Evolutionary conservation across 2,797 vertebrate genomes (phyloP), one percentile per base, ranked within the genome.

Genomic region (Apogon talboti): DNA sequence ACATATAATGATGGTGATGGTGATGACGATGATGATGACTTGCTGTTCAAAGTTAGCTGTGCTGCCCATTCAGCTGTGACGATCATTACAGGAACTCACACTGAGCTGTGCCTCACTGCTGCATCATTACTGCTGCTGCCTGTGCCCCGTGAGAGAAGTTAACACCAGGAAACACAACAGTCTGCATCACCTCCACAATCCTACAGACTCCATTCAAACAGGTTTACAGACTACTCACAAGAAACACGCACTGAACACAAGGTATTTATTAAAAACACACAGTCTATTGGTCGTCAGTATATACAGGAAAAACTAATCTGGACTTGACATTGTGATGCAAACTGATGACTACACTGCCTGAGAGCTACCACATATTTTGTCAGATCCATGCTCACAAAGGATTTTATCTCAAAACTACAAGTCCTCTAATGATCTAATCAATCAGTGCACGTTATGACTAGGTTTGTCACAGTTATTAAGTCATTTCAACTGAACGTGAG

Each of bases 111-210:
- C 50, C 77, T 75, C 76, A 71, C 84, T 81, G 82, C 89, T 85
- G 87, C 76, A 24, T 66, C 71, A 60, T 74, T 64, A 55, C 70
- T 74, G 74, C 79, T 76, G 78, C 82, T 41, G 74, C 79, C 82
- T 81, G 79, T 83, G 77, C 76, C 44, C 52, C 73, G 71, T 52
- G 46, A 64, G 57, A 74, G 64, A 67, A 56, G 58, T 74, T 24
- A 54, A 47, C 19, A 48, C 38, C 50, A 48, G 71, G 54, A 80
- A 77, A 65, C 37, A 50, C 73, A 74, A 74, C 72, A 68, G 77
- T 76, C 66, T 72, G 81, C 82, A 76, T 82, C 81, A 74, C 60
- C 57, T 72, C 74, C 47, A 52, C 14, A 41, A 53, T 41, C 18
- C 51, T 37, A 44, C 57, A 30, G 65, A 48, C 24, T 63, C 66